Percentiles rank a stretch among this genome's conserved stretches.
Evolutionary conservation across 2,888 invertebrate genomes (phyloP).

Genomic region (Germaria angustata): DNA sequence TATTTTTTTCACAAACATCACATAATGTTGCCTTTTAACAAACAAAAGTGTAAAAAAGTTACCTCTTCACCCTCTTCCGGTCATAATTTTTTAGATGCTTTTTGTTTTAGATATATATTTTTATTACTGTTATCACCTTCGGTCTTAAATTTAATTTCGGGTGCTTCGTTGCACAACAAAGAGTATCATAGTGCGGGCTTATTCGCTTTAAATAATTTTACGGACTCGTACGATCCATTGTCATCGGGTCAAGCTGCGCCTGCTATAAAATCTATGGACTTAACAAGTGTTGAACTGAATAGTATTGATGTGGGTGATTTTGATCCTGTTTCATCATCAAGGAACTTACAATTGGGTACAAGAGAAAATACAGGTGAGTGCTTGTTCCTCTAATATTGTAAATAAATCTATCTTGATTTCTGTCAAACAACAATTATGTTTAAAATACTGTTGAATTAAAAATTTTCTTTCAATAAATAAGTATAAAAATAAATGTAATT

Average conservation of each 20-base stretch:
- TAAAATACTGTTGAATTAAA: too few relatives aligned
- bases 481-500: too few relatives aligned
- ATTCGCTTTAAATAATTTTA: constrained; percentile 74
- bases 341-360: constrained; percentile 56
- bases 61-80: background rate
- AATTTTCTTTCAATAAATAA: too few relatives aligned
- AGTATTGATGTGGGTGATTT: constrained; percentile 50
- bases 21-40: constrained; percentile 35
- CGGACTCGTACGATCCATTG: constrained; percentile 70
- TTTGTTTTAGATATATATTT: constrained; percentile 9
- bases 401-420: too few relatives aligned
- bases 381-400: too few relatives aligned
- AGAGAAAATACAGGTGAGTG: constrained; percentile 64
- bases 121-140: constrained; percentile 24
- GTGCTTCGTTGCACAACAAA: constrained; percentile 69
- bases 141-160: constrained; percentile 11
- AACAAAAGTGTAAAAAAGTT: constrained; percentile 19
- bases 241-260: constrained; percentile 7
- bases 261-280: constrained; percentile 60
- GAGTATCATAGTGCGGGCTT: constrained; percentile 73
- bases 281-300: constrained; percentile 62
- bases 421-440: too few relatives aligned
- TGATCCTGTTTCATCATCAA: constrained; percentile 69
- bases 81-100: background rate
- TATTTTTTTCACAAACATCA: background rate